Percentiles rank a stretch among this genome's conserved stretches.
These are phyloP conservation scores for Etheostoma cragini DNA, from an alignment of 2,113 vertebrate species.

Conservation along the genomic window DNA sequence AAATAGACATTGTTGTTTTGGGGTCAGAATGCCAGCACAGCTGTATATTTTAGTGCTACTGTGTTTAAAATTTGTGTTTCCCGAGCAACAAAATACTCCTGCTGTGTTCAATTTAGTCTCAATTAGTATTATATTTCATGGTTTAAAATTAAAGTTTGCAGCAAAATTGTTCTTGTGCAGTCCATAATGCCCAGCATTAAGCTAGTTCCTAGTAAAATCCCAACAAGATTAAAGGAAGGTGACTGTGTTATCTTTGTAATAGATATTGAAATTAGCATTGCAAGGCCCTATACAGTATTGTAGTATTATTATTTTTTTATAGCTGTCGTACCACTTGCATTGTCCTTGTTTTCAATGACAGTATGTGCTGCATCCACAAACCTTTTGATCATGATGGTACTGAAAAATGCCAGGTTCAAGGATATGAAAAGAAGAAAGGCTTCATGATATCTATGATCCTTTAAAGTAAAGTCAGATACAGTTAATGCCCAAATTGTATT, in stretches of 20 bases:
- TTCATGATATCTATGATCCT: neutral
- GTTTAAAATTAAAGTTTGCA: neutral
- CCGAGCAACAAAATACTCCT: neutral
- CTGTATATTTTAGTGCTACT: neutral
- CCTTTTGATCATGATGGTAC: neutral
- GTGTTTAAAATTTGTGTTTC: neutral
- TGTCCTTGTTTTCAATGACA: neutral
- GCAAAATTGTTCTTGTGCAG: neutral
- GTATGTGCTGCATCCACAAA: neutral
- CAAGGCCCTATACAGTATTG: neutral
- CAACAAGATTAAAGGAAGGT: conserved; percentile 2
- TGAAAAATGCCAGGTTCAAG: neutral
- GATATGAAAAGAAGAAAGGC: neutral
- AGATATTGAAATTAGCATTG: neutral
- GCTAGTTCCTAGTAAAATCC: neutral
- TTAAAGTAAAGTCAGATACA: conserved; percentile 12
- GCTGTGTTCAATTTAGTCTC: neutral
- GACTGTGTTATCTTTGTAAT: neutral
- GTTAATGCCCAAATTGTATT: conserved; percentile 6
- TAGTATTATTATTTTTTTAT: neutral
- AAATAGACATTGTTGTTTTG: neutral
- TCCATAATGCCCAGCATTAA: neutral
- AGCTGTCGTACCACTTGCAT: neutral
- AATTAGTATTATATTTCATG: neutral
- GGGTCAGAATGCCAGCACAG: neutral